Evolutionary conservation across 2,888 invertebrate genomes (phyloP).

Genomic region (Parasteatoda lunata): DNA sequence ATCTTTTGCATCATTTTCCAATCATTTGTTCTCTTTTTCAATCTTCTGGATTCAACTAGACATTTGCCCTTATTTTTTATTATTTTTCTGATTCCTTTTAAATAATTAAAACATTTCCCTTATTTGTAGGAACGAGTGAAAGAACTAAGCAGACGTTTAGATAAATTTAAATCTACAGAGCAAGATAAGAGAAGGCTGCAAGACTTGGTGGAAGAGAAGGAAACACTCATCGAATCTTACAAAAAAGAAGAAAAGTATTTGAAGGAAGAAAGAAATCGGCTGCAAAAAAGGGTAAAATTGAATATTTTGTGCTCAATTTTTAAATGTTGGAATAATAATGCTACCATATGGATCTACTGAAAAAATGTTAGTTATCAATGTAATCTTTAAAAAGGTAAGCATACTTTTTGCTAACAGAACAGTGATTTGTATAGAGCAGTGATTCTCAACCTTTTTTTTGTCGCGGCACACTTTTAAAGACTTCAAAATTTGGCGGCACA

Average conservation of each 20-base stretch:
- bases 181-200: conserved; percentile 82
- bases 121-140: conserved; percentile 46
- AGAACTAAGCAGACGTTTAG: conserved; percentile 70
- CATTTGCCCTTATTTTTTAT: neutral
- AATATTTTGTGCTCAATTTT: neutral
- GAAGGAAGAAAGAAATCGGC: conserved; percentile 81
- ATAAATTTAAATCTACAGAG: conserved; percentile 76
- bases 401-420: too few species aligned
- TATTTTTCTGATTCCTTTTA: too few species aligned
- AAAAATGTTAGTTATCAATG: too few species aligned
- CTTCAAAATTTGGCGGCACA: too few species aligned
- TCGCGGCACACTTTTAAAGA: too few species aligned
- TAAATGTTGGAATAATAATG: too few species aligned
- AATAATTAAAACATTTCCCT: neutral
- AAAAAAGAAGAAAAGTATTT: conserved; percentile 82
- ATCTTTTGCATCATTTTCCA: neutral
- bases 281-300: conserved; percentile 67
- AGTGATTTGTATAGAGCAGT: too few species aligned
- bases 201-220: conserved; percentile 83
- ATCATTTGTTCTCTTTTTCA: neutral
- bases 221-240: conserved; percentile 82
- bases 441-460: too few species aligned
- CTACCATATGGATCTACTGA: too few species aligned
- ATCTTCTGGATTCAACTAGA: neutral
- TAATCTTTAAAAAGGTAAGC: too few species aligned